Evolutionary conservation across 2,797 vertebrate species (phyloP).

Genomic region (Dendrocincla tyrannina): DNA sequence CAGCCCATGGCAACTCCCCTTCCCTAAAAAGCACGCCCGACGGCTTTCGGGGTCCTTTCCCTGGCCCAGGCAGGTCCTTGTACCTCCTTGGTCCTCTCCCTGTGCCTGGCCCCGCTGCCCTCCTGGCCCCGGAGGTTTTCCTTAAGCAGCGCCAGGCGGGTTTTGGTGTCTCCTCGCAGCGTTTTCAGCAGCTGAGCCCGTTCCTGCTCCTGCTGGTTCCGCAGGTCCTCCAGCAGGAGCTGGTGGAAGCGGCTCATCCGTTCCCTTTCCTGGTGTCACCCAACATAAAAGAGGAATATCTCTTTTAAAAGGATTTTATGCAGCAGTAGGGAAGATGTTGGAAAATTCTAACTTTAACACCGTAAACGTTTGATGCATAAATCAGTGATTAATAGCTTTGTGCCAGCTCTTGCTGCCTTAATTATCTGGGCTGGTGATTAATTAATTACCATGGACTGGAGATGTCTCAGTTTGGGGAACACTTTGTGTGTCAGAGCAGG

Average conservation of each 20-base stretch:
- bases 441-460: no score
- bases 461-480: no score
- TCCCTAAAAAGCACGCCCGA: background rate
- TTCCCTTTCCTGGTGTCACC: slow-evolving; percentile 67
- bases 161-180: slow-evolving; percentile 64
- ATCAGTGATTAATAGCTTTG: no score
- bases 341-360: no score
- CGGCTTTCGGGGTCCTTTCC: background rate
- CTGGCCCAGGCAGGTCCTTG: no score
- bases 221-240: slow-evolving; percentile 69
- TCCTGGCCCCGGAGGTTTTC: slow-evolving; percentile 67
- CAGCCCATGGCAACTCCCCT: background rate
- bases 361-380: no score
- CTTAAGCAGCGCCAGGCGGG: slow-evolving; percentile 58
- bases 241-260: slow-evolving; percentile 73
- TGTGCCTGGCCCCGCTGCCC: slow-evolving; percentile 47
- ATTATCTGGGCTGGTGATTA: no score
- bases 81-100: slow-evolving; percentile 72
- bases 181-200: slow-evolving; percentile 43
- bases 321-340: no score
- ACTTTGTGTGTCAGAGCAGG: background rate
- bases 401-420: no score
- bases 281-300: no score
- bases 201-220: slow-evolving; percentile 65
- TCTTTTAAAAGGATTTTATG: no score